Conservation (phyloP, 2,113 vertebrate genomes). For the Chrysochloris asiatica region DNA sequence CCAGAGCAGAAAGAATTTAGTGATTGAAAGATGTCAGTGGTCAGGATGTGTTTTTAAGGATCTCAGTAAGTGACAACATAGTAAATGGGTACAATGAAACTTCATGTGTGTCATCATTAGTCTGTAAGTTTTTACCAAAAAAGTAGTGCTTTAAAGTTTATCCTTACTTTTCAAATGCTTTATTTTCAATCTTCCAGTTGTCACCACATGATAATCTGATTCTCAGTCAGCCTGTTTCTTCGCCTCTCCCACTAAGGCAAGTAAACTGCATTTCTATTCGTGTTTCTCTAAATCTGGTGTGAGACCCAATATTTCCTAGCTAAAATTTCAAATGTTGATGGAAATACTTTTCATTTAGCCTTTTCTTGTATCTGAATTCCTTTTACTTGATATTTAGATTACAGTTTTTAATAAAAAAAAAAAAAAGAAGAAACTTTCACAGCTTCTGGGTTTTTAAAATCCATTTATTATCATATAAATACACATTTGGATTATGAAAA, state of each 20-base stretch:
- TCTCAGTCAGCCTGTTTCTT: constrained; percentile 98
- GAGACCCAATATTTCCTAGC: neutral
- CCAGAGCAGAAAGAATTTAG: constrained; percentile 17
- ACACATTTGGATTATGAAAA: constrained; percentile 17
- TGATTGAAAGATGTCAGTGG: neutral
- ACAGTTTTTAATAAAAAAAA: neutral
- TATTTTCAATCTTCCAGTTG: constrained; percentile 86
- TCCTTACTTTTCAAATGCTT: constrained; percentile 51
- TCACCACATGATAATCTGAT: constrained; percentile 98
- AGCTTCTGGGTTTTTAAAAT: constrained; percentile 19
- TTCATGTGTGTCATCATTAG: neutral
- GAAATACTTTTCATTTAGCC: constrained; percentile 44
- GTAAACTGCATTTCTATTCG: constrained; percentile 70
- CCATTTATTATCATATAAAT: constrained; percentile 25
- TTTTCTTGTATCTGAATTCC: constrained; percentile 38
- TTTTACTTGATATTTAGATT: constrained; percentile 52
- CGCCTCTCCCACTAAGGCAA: constrained; percentile 96
- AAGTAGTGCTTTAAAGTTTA: constrained; percentile 25
- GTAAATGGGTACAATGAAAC: constrained; percentile 1
- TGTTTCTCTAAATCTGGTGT: constrained; percentile 13
- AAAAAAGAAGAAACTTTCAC: constrained; percentile 24
- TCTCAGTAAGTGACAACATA: neutral
- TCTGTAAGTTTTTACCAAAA: neutral
- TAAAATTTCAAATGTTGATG: constrained; percentile 35
- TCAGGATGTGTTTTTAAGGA: neutral